These are phyloP conservation scores for Megalonaias nervosa DNA, from an alignment of 1,140 invertebrate species.

Conservation along the genomic window DNA sequence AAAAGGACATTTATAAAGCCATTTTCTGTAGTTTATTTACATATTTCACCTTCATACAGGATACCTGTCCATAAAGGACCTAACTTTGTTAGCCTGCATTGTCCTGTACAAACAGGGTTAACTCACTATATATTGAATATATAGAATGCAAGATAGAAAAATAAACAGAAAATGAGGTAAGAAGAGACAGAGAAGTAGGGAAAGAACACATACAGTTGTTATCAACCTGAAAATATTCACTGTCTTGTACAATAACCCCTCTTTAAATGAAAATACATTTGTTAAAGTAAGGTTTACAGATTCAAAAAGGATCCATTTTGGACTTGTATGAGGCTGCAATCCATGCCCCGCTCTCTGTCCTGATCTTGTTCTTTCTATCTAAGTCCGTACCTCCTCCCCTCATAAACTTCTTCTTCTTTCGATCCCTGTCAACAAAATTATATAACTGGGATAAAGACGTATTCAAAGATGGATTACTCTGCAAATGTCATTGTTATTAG, in stretches of 20 bases:
- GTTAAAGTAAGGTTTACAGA: not conserved
- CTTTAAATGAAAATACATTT: not conserved
- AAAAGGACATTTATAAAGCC: too few species aligned
- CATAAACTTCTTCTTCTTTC: constrained; percentile 95
- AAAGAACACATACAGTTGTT: constrained; percentile 80
- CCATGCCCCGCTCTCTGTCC: constrained; percentile 94
- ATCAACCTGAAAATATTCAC: not conserved
- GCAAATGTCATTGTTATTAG: too few species aligned
- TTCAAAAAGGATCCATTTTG: constrained; percentile 80
- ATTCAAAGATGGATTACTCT: too few species aligned
- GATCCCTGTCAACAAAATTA: constrained; percentile 77
- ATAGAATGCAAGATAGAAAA: not conserved
- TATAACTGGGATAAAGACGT: too few species aligned
- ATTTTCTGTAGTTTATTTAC: too few species aligned
- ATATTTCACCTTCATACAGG: too few species aligned
- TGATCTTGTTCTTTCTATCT: constrained; percentile 85
- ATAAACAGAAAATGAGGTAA: not conserved
- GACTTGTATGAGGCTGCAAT: constrained; percentile 95
- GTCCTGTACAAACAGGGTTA: too few species aligned
- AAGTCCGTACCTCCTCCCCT: constrained; percentile 71
- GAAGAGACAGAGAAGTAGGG: not conserved
- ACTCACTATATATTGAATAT: too few species aligned
- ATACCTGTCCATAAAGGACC: too few species aligned
- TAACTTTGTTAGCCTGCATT: too few species aligned
- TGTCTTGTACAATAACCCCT: not conserved